These are phyloP conservation scores for Tupiocoris notatus DNA, from an alignment of 2,888 invertebrate genomes.

Conservation along the genomic window DNA sequence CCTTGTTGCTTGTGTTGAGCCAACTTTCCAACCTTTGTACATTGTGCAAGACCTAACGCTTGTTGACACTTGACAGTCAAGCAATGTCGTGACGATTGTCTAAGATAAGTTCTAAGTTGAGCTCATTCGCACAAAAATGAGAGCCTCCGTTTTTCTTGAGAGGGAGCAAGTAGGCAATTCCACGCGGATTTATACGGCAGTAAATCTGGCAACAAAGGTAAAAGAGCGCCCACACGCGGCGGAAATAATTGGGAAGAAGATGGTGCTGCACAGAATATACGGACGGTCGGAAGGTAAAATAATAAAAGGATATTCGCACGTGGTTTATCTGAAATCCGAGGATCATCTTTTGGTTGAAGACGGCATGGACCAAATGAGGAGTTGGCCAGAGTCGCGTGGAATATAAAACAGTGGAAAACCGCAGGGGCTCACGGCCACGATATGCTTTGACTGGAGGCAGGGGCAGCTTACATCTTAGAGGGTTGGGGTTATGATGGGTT, in stretches of 20 bases:
- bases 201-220: constrained; percentile 12
- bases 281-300: background rate
- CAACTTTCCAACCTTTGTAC: no score
- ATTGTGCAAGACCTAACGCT: no score
- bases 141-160: constrained; percentile 4
- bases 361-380: constrained; percentile 18
- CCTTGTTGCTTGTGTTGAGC: no score
- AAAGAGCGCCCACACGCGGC: background rate
- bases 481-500: background rate
- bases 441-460: no score
- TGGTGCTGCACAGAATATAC: background rate
- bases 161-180: background rate
- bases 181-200: constrained; percentile 18
- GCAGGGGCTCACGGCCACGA: constrained; percentile 17
- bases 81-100: no score
- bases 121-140: background rate
- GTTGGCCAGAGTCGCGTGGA: constrained; percentile 7
- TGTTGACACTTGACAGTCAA: no score
- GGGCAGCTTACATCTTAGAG: no score
- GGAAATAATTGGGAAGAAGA: constrained; percentile 17
- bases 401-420: constrained; percentile 24
- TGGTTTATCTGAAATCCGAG: constrained; percentile 28
- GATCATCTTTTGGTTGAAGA: background rate
- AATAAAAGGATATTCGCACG: constrained; percentile 21
- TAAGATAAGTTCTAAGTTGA: no score